Base-by-base conservation (phyloP, 2,797 vertebrate genomes). In the Telmatherina bonti region DNA sequence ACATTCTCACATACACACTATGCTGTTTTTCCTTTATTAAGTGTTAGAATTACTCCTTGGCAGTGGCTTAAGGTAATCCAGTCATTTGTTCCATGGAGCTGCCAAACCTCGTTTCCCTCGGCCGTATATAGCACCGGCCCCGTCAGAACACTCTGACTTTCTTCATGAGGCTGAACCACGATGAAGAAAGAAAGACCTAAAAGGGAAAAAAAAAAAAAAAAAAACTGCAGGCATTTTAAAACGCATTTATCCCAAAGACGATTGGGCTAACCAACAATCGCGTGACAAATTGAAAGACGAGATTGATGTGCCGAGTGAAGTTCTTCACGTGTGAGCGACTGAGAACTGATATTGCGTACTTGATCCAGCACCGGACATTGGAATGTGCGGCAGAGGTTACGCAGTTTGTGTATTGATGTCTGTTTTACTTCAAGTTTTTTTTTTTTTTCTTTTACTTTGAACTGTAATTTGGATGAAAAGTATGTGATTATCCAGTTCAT, bases 31-130 rank as follows among this genome's bases (percentile, higher is more conserved):
- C 82, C 90, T 93, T 94, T 93, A 95, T 94, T 94, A 94, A 94
- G 94, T 94, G 94, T 93, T 92, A 93, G 90, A 94, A 91, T 93
- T 90, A 92, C 91, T 92, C 88, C 88, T 90, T 94, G 93, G 92
- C 93, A 93, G 88, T 91, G 81, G 88, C 86, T 92, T 90, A 93
- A 89, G 89, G 91, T 94, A 94, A 94, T 94, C 90, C 90, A 90
- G 90, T 94, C 89, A 94, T 94, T 93, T 92, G 91, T 92, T 94
- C 89, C 91, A 72, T 90, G 77, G 87, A 93, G 83, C 93, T 94
- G 94, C 92, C 92, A 94, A 90, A 92, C 82, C 85, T 89, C 66
- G 90, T 94, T 94, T 94, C 92, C 89, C 70, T 87, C 76, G 27
- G 73, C 81, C 79, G 64, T 91, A 88, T 92, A 91, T 86, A 88